Conservation (phyloP, 2,797 vertebrate species). For the Odontamblyopus rebecca region DNA sequence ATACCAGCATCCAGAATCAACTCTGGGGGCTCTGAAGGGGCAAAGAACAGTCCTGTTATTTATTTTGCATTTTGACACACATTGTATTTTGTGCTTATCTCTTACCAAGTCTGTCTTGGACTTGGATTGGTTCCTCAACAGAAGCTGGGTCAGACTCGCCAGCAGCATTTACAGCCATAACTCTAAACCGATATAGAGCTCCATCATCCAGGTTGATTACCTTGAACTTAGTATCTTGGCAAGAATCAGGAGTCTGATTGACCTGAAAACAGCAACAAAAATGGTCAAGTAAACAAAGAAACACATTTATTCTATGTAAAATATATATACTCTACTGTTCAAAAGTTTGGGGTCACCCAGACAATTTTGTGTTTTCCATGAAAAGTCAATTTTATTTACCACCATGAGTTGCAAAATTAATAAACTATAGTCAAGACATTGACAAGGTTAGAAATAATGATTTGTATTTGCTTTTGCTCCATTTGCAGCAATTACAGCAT, state of each 20-base stretch:
- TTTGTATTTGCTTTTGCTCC: too few relatives aligned
- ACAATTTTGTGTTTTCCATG: too few relatives aligned
- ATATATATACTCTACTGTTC: not conserved
- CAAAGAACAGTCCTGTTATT: not conserved
- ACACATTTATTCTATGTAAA: not conserved
- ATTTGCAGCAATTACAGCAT: too few relatives aligned
- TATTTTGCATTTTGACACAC: not conserved
- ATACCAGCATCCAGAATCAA: constrained; percentile 92
- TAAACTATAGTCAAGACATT: too few relatives aligned
- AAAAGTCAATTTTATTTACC: too few relatives aligned
- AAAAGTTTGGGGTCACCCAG: too few relatives aligned
- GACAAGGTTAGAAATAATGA: too few relatives aligned
- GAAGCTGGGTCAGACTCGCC: constrained; percentile 92
- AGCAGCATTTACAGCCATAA: constrained; percentile 92
- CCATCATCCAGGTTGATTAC: constrained; percentile 88
- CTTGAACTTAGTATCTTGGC: constrained; percentile 91
- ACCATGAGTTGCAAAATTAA: too few relatives aligned
- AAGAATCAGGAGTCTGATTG: constrained; percentile 94
- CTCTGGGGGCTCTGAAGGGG: constrained; percentile 88
- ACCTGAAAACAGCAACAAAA: constrained; percentile 64
- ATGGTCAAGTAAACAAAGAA: not conserved
- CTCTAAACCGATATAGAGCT: constrained; percentile 88
- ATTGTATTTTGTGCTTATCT: not conserved
- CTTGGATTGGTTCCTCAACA: constrained; percentile 87
- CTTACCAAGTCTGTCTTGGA: constrained; percentile 94